Evolutionary conservation across 35 echinoderm and acorn worm species (phyloP).

Genomic region (Strongylocentrotus purpuratus): DNA sequence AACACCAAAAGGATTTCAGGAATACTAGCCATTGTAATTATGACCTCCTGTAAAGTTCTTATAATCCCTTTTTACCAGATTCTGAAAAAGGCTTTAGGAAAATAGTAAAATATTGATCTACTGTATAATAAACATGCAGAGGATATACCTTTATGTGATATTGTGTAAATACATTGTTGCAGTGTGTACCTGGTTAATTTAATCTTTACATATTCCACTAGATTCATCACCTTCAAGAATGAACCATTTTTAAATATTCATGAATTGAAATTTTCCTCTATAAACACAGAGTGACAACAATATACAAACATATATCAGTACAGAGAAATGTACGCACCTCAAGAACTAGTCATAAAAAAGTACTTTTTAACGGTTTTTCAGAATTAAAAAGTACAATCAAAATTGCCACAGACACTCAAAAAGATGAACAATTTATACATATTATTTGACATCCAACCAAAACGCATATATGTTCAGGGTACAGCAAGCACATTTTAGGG

Average conservation of each 20-base stretch:
- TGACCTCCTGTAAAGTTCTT: no score
- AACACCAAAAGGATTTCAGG: no score
- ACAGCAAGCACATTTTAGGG: background rate
- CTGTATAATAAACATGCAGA: no score
- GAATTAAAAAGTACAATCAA: background rate
- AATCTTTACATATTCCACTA: background rate
- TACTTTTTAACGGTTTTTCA: background rate
- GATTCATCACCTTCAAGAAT: background rate
- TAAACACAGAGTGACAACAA: background rate
- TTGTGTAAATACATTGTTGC: no score
- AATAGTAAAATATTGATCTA: no score
- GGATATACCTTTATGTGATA: no score
- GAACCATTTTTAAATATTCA: background rate
- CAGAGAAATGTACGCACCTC: background rate
- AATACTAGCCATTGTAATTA: no score
- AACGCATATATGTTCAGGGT: background rate
- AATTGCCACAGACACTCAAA: background rate
- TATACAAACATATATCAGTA: background rate
- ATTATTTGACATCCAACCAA: background rate
- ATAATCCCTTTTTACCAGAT: no score
- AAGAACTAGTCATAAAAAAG: background rate
- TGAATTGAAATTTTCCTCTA: background rate
- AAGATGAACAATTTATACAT: slow-evolving; percentile 13
- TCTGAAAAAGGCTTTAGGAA: no score
- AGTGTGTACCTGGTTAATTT: background rate